Percentiles rank a stretch among this genome's conserved stretches.
These are phyloP conservation scores for Papilio dardanus DNA, from an alignment of 1,140 invertebrate genomes.

Conservation along the genomic window DNA sequence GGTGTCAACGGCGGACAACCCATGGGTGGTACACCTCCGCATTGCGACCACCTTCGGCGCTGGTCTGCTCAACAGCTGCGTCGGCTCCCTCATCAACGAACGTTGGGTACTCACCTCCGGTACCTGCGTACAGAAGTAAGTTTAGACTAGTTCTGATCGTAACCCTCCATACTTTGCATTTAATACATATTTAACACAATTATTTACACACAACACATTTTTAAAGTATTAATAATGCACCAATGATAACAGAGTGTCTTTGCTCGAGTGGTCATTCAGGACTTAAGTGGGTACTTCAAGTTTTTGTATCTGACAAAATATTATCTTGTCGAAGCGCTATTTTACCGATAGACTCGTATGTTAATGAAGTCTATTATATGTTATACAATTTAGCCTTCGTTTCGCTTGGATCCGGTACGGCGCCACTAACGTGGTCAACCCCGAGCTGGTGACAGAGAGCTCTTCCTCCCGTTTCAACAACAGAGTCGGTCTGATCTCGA, in stretches of 20 bases:
- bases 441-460: constrained; percentile 60
- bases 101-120: constrained; percentile 61
- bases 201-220: no score
- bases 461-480: constrained; percentile 42
- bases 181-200: no score
- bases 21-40: constrained; percentile 66
- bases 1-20: constrained; percentile 44
- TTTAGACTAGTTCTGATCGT: neutral
- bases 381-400: constrained; percentile 46
- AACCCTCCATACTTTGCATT: no score
- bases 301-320: neutral
- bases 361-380: neutral
- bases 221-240: no score
- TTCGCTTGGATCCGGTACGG: constrained; percentile 68
- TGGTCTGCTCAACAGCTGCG: constrained; percentile 57
- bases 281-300: no score
- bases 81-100: constrained; percentile 54
- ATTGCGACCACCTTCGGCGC: constrained; percentile 50
- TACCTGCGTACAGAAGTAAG: constrained; percentile 53
- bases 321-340: neutral
- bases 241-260: no score
- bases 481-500: constrained; percentile 54
- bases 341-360: neutral
- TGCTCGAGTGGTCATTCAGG: no score
- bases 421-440: constrained; percentile 52